Conservation (phyloP, 2,113 vertebrate genomes). For the Oreotrochilus melanogaster region DNA sequence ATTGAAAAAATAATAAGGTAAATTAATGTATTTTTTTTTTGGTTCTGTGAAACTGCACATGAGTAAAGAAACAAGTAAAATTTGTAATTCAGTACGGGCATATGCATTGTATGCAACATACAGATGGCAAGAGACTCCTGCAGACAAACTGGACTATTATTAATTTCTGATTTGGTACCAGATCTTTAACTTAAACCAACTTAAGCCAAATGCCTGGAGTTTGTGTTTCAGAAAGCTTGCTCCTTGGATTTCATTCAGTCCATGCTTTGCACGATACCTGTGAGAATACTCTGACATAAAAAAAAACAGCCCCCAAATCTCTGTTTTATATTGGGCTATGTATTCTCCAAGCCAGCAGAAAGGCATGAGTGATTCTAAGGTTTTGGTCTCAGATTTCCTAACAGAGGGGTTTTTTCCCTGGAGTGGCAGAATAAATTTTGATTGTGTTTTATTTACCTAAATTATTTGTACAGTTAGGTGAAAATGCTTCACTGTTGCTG, state of each 20-base stretch:
- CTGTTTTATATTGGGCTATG: background rate
- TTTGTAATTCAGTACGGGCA: background rate
- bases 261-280: background rate
- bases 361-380: background rate
- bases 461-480: background rate
- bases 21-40: background rate
- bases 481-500: background rate
- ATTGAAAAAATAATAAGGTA: background rate
- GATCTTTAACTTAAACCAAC: background rate
- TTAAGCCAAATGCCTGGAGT: background rate
- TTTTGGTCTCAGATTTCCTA: background rate
- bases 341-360: background rate
- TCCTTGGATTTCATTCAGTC: background rate
- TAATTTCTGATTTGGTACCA: background rate
- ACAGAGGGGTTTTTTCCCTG: background rate
- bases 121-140: background rate
- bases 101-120: accelerated
- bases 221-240: background rate
- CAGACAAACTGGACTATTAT: background rate
- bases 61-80: background rate
- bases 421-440: background rate
- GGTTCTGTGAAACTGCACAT: background rate
- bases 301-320: accelerated
- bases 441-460: background rate
- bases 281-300: background rate